phyloP scores from a whole-genome alignment of 2,113 vertebrate genomes.

The Barbus barbus region DNA sequence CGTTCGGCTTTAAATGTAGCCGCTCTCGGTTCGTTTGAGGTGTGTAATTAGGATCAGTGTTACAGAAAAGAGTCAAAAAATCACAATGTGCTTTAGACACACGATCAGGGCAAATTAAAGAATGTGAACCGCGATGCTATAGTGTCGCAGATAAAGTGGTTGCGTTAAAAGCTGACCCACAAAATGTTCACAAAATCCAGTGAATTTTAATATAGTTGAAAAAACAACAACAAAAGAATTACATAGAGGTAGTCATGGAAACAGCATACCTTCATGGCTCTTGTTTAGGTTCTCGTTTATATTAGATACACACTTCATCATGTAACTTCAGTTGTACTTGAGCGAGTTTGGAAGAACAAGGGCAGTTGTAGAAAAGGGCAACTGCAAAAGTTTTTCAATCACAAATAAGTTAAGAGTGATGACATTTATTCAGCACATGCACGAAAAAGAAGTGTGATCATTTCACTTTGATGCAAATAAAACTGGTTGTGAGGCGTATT shows the following conservation, averaged over 20 bases:
- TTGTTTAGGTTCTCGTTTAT: not conserved
- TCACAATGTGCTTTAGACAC: slow-evolving; percentile 44
- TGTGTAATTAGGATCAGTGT: slow-evolving; percentile 80
- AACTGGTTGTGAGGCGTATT: not conserved
- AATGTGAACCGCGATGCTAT: not conserved
- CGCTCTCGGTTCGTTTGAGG: slow-evolving; percentile 70
- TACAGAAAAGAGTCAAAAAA: slow-evolving; percentile 71
- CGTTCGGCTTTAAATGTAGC: slow-evolving; percentile 77
- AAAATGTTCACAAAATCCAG: not conserved
- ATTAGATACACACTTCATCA: not conserved
- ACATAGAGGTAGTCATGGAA: slow-evolving; percentile 7
- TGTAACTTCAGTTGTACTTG: not conserved
- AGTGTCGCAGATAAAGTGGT: no score
- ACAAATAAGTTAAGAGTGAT: not conserved
- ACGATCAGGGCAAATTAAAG: no score
- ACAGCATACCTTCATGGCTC: not conserved
- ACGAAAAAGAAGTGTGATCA: not conserved
- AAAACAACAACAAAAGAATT: not conserved
- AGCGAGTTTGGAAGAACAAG: not conserved
- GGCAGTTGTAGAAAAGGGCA: not conserved
- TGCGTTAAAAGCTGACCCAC: not conserved
- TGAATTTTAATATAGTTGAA: not conserved
- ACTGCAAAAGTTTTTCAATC: not conserved
- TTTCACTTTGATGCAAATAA: not conserved
- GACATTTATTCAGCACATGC: slow-evolving; percentile 10